Base-by-base conservation (phyloP, 2,113 vertebrate species). In the Cathartes aura region DNA sequence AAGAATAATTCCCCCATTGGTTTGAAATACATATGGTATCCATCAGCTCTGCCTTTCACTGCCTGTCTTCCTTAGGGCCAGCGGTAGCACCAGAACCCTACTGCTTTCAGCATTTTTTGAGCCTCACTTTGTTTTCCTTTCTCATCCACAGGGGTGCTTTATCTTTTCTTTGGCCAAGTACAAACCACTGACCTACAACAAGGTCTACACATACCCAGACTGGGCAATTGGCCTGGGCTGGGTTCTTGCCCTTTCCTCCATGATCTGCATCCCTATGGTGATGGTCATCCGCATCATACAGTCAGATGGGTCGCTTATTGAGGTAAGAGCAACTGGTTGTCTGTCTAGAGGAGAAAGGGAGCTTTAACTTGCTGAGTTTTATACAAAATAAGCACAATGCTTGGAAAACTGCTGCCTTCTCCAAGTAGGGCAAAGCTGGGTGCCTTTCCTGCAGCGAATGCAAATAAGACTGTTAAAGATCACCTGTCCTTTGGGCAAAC, bases 221-320 rank as follows among this genome's bases (percentile, higher is more conserved):
- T 99, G 99, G 99, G 99, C 99, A 91, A 99, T 99, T 9, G 99
- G 99, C 76, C 90, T 99, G 70, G 99, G 99, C 89, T 99, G 99
- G 99, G 93, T 92, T 96, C 98, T 99, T 97, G 99, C 99, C 67
- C 98, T 99, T 88, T 94, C 99, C 93, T 99, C 99, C 95, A 99
- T 99, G 99, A 97, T 99, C 91, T 99, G 99, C 91, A 99, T 99
- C 98, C 99, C 99, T 63, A 97, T 99, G 98, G 99, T 99, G 94
- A 98, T 99, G 97, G 98, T 99, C 96, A 98, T 99, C 97, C 99
- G 99, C 98, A 99, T 99, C 98, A 95, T 99, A 87, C 99, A 98
- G 96, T 99, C 99, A 15, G 99, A 99, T 47, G 99, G 99, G 82
- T 98, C 99, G 2, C 98, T 99, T 90, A 99, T 99, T 24, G 99